Evolutionary conservation across 2,797 vertebrate species (phyloP).

Genomic region (Darevskia mixta): DNA sequence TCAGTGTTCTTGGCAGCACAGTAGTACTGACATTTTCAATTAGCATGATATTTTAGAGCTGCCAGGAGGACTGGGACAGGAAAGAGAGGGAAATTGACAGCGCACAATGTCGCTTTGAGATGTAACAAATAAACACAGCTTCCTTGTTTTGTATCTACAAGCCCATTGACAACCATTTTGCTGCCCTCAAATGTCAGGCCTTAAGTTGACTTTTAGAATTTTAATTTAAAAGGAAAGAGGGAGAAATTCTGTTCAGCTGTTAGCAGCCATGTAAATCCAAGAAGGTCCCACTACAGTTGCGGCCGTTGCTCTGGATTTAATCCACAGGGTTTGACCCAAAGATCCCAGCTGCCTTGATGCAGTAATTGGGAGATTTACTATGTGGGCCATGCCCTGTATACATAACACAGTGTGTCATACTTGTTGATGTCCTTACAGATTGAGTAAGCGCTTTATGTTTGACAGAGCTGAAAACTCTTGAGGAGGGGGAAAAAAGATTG

Average conservation of each 20-base stretch:
- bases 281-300: slow-evolving; percentile 40
- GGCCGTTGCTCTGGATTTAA: slow-evolving; percentile 54
- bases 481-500: slow-evolving; percentile 31
- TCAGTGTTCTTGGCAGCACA: slow-evolving; percentile 24
- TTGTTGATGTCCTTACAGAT: slow-evolving; percentile 61
- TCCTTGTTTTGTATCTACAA: slow-evolving; percentile 38
- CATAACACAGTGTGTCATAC: not conserved
- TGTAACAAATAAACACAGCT: slow-evolving; percentile 47
- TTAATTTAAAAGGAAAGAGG: slow-evolving; percentile 26
- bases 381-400: slow-evolving; percentile 12
- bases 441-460: slow-evolving; percentile 58
- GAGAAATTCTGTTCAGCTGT: not conserved
- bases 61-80: slow-evolving; percentile 32
- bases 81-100: slow-evolving; percentile 29
- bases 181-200: not conserved
- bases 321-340: slow-evolving; percentile 46
- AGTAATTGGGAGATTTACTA: slow-evolving; percentile 53
- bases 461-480: slow-evolving; percentile 53
- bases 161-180: slow-evolving; percentile 13
- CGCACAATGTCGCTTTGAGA: slow-evolving; percentile 30
- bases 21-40: slow-evolving; percentile 45
- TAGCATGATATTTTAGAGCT: slow-evolving; percentile 43
- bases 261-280: slow-evolving; percentile 40
- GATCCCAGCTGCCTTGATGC: slow-evolving; percentile 37
- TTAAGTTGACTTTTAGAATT: slow-evolving; percentile 25